Conservation (phyloP, 2,888 invertebrate species). For the Campoletis raptor region DNA sequence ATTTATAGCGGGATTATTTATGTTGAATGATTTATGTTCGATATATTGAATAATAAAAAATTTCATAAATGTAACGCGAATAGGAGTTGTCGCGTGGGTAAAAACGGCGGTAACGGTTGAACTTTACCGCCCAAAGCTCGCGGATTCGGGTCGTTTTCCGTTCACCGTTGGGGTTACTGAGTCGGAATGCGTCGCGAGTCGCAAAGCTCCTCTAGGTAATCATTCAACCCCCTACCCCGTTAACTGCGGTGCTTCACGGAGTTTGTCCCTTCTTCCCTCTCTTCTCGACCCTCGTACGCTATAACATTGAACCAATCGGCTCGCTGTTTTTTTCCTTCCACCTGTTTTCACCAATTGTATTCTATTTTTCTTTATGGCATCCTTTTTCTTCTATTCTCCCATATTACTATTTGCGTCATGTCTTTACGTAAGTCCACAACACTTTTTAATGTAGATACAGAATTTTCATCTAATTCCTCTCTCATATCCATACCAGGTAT, state of each 20-base stretch:
- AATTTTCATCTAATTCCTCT: background rate
- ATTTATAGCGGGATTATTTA: background rate
- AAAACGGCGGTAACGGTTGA: constrained; percentile 32
- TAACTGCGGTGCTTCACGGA: constrained; percentile 58
- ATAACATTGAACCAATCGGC: constrained; percentile 73
- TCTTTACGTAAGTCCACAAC: background rate
- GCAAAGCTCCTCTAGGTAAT: constrained; percentile 77
- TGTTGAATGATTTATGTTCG: constrained; percentile 2
- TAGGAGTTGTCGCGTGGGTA: constrained; percentile 2
- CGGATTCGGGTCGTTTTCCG: constrained; percentile 68
- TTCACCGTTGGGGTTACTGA: constrained; percentile 69
- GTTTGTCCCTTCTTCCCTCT: constrained; percentile 63
- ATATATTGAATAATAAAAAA: background rate
- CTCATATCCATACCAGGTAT: background rate
- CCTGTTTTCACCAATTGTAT: constrained; percentile 46
- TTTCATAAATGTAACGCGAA: background rate
- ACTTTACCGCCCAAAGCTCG: constrained; percentile 59
- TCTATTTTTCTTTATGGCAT: constrained; percentile 9
- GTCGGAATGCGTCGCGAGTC: constrained; percentile 79
- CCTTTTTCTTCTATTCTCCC: constrained; percentile 3
- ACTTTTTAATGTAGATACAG: background rate
- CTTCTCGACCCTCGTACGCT: constrained; percentile 69
- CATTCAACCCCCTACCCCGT: constrained; percentile 82
- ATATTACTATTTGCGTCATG: background rate
- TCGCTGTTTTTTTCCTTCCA: constrained; percentile 39